Evolutionary conservation across 2,797 vertebrate species (phyloP).

Genomic region (Notamacropus eugenii): DNA sequence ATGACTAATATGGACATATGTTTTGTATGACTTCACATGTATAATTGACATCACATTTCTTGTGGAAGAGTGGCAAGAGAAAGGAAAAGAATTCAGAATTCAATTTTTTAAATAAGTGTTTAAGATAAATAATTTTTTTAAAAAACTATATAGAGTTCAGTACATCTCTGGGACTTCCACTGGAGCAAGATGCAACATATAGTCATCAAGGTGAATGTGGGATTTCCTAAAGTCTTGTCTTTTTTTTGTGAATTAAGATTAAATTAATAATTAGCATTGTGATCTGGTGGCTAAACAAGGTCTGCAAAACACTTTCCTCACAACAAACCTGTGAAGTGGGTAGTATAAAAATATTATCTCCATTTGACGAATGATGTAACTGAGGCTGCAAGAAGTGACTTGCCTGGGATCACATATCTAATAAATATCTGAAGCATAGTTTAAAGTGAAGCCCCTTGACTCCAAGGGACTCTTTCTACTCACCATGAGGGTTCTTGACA

Average conservation of each 20-base stretch:
- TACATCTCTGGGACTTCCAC: neutral
- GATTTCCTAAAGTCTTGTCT: neutral
- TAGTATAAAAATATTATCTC: neutral
- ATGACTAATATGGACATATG: neutral
- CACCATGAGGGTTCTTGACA: neutral
- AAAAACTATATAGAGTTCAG: neutral
- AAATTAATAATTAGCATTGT: neutral
- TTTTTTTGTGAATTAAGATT: neutral
- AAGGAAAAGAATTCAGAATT: neutral
- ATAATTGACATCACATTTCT: neutral
- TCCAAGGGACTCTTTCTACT: neutral
- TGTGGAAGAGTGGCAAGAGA: neutral
- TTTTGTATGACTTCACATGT: neutral
- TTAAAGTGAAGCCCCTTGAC: neutral
- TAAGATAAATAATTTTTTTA: neutral
- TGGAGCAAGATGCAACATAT: neutral
- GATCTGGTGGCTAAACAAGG: too few relatives aligned
- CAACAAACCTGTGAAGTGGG: neutral
- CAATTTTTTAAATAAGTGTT: neutral
- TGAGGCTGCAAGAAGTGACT: neutral
- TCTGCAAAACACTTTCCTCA: neutral
- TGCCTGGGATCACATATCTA: neutral
- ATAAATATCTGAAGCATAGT: neutral
- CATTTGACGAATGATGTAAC: neutral
- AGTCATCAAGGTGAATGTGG: neutral